Evolutionary conservation across 2,888 invertebrate genomes (phyloP), one percentile per base, ranked within the genome.

Genomic region (Mythimna loreyi): DNA sequence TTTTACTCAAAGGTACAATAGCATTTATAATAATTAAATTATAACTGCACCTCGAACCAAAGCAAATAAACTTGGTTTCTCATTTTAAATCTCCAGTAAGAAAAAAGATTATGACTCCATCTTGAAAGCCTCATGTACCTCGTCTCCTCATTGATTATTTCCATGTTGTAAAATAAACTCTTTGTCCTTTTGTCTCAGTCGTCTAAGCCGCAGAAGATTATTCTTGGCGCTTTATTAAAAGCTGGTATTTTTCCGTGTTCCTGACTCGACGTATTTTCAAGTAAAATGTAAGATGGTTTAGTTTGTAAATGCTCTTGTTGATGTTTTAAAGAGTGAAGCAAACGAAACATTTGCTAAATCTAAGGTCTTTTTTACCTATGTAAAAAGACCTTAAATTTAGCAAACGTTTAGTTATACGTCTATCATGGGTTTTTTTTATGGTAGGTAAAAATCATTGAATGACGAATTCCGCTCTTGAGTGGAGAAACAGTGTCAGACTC

Each of bases 121-220:
- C 50, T 72, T 59, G 16, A 59, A 63, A 30, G 25, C 30, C n/a
- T 47, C 56, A 23, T 62, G 67, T 67, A 67, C 65, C 65, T 58
- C 60, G 71, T 67, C 65, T 72, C 45, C 66, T 80, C 85, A 87
- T 87, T 89, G 86, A 89, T 87, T 87, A 86, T 85, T 87, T 85
- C 72, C 85, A 83, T 85, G 83, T 86, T 89, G 86, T 83, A 83
- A 86, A 86, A 86, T 83, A 86, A 84, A 85, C 72, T 76, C 83
- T 85, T 85, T 85, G 84, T 84, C 82, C 82, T 83, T 89, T 87
- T 88, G 88, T 87, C 85, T 85, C 72, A 62, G 66, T 62, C 78
- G 78, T 75, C 81, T 84, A 84, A 87, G 78, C 83, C 67, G 67
- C 65, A 75, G 81, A 72, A 82, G 85, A 85, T 85, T 85, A 83